Base-by-base conservation (phyloP, 2,113 vertebrate genomes). In the Gavia stellata region DNA sequence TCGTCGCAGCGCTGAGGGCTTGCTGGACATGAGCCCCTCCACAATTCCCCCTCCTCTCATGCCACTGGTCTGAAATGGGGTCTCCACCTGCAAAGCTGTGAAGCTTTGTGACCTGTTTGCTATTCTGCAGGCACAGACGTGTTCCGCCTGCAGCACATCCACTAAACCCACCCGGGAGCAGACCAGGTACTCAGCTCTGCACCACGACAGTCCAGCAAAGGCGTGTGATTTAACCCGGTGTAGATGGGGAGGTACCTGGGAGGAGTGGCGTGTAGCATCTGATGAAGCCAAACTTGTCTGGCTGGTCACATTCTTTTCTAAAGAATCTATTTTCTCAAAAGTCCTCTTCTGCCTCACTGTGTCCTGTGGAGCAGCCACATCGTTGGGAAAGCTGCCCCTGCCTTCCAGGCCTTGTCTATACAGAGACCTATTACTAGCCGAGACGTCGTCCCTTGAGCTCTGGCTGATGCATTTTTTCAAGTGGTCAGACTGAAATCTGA, bases 291-390 rank as follows among this genome's bases (percentile, higher is more conserved):
- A 95, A 84, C 98, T 98, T 63, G 95, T 97, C 94, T 98, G 98
- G 90, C 98, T 98, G n/a, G 97, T 98, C 80, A 98, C 68, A 1
- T 98, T 98, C 97, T 98, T 98, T 96, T 99, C 99, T 96, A 99
- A 96, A 67, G 98, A 99, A 97, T 99, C 98, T 94, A 99, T 98
- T 95, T 99, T 99, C 94, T 99, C 99, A 94, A 98, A 99, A 29
- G 99, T 99, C 93, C 99, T 98, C 94, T 99, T 99, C 96, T 99
- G 98, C 44, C 99, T 98, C 49, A 98, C 94, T 45, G 97, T 95
- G 50, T 99, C 99, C 75, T 97, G 97, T 2, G 92, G 94, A 14
- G 81, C 63, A 44, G 88, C 53, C 31, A 56, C 61, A 34, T 97
- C 97, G 3, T 72, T 92, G 45, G 97, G 96, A 89, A 96, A 74